phyloP scores from a whole-genome alignment of 1,140 invertebrate genomes.

The Triops longicaudatus region DNA sequence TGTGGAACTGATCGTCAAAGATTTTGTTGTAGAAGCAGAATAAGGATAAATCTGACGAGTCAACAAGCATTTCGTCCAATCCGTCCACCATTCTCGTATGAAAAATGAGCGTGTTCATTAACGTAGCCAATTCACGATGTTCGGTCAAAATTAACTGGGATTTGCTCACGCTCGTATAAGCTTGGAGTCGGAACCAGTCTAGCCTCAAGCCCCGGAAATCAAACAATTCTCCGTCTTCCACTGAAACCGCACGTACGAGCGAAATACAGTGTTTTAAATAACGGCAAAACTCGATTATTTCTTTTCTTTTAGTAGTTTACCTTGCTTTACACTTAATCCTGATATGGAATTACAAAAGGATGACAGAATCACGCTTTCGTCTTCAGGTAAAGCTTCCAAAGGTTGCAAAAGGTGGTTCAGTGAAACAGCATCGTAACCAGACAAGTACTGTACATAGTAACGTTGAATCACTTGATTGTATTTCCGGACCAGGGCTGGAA shows the following conservation, averaged over 20 bases:
- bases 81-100: conserved; percentile 98
- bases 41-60: conserved; percentile 93
- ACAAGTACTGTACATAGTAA: conserved; percentile 95
- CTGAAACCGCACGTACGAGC: conserved; percentile 36
- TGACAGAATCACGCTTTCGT: conserved; percentile 88
- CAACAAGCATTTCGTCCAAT: conserved; percentile 91
- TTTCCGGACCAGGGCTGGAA: conserved; percentile 72
- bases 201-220: conserved; percentile 89
- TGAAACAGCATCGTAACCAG: conserved; percentile 88
- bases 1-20: conserved; percentile 96
- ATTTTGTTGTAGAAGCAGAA: conserved; percentile 96
- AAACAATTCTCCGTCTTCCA: conserved; percentile 92
- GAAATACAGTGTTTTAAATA: neutral
- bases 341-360: conserved; percentile 86
- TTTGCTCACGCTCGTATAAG: conserved; percentile 81
- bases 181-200: conserved; percentile 96
- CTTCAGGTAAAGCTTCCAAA: conserved; percentile 68
- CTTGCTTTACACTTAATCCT: conserved; percentile 80
- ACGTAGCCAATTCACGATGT: conserved; percentile 73
- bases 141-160: conserved; percentile 74
- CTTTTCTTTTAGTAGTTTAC: conserved; percentile 36
- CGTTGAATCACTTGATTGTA: conserved; percentile 95
- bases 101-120: conserved; percentile 92
- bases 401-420: conserved; percentile 86
- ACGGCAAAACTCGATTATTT: too few species aligned